Evolutionary conservation across 2,888 invertebrate species (phyloP), one percentile per base, ranked within the genome.

Genomic region (Ectemnius cavifrons): DNA sequence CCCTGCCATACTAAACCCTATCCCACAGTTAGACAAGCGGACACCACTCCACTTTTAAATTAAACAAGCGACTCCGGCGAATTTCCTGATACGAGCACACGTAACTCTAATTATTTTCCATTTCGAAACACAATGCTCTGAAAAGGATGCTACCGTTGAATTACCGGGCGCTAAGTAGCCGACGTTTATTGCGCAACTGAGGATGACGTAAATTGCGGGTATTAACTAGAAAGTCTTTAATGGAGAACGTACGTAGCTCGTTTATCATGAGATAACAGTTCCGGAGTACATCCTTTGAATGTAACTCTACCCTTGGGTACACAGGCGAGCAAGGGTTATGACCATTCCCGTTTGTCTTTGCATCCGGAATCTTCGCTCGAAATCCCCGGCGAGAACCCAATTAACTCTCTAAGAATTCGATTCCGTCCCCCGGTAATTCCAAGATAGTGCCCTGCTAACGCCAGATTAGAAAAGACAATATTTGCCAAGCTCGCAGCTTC

Each of bases 391-490:
- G 73, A 66, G 67, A 73, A 81, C 85, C 85, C 87, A 88, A 88
- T 88, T 89, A 86, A 86, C 87, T 84, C 81, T 64, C 82, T 80
- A 83, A 84, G 84, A 86, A 85, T 84, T 85, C 84, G 83, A 82
- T 85, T 81, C 83, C 77, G 72, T 73, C 76, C 81, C 73, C 82
- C 84, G 85, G 85, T 88, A 88, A 89, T 88, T 82, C 86, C 79
- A 82, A 87, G 86, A 86, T 88, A 87, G 83, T 81, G 63, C 85
- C 69, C 75, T 81, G 74, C 72, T 79, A 69, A 73, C 73, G 73
- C 66, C 71, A 80, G 85, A 85, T 86, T 86, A 84, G 80, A 71
- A 69, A 78, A 82, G 82, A 79, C 82, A 85, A 84, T 86, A 85
- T 87, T 87, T 87, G 78, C 76, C 71, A 37, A 8, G 37, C 3